Base-by-base conservation (phyloP, 2,113 vertebrate genomes). In the Mormyrus lacerda region DNA sequence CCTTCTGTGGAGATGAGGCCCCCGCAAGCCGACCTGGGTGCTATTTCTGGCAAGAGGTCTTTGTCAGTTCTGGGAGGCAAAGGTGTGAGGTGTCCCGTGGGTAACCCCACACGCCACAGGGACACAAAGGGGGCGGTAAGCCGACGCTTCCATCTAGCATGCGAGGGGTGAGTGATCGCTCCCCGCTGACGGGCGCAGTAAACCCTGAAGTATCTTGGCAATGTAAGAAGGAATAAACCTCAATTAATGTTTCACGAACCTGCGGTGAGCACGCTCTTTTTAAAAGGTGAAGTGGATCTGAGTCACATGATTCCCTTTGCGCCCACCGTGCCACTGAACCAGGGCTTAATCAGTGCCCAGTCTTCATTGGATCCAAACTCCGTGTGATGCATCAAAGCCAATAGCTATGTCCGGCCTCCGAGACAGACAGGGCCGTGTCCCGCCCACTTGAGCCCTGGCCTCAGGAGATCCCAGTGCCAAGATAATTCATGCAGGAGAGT, bases 91-190 rank as follows among this genome's bases (percentile, higher is more conserved):
- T 90, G 89, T 88, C 55, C 47, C 87, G 79, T 88, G n/a, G 69
- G 89, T 92, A 92, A 91, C 90, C 61, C 24, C 88, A 91, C 87
- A 86, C 89, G 48, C 73, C 31, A 76, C 47, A 85, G 44, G 42
- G 88, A 61, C 44, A 45, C 83, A 92, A 90, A 61, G 90, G 61
- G 85, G 1, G 27, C 69, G 69, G 90, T 91, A 91, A 92, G 89
- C 55, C 13, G 87, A 91, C 39, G 90, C 87, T 35, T 39, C 17
- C 84, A 7, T 0, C 44, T 27, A 90, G 85, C 89, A 82, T 89
- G 91, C 83, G 90, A 88, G 87, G 90, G 89, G 88, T 89, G 91
- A 90, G 47, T 61, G 85, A 39, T 27, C 9, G 10, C 90, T n/a
- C 90, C 90, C 90, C 88, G 39, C 87, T 88, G 35, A 90, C 73